Conservation (phyloP, 1,140 invertebrate species). For the Drosophila subpulchrella region DNA sequence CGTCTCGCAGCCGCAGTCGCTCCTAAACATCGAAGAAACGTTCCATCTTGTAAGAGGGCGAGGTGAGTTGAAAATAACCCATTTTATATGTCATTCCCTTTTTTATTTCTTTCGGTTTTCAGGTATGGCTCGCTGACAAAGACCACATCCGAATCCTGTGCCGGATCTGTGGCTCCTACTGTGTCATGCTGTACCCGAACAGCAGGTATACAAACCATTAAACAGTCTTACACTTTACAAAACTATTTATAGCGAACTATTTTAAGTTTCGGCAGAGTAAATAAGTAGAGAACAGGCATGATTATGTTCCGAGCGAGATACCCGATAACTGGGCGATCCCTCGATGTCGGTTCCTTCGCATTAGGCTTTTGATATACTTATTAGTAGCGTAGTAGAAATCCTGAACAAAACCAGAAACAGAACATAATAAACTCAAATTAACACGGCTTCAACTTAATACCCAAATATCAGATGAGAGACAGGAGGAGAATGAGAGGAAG, state of each 20-base stretch:
- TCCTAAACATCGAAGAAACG: slow-evolving; percentile 58
- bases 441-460: slow-evolving; percentile 26
- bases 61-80: slow-evolving; percentile 17
- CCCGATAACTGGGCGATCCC: neutral
- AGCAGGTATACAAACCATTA: slow-evolving; percentile 75
- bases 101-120: neutral
- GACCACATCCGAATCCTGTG: slow-evolving; percentile 21
- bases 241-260: slow-evolving; percentile 74
- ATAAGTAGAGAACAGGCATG: slow-evolving; percentile 46
- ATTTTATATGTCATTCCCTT: too few species aligned
- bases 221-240: slow-evolving; percentile 64
- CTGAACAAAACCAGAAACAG: slow-evolving; percentile 38
- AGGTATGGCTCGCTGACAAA: slow-evolving; percentile 55
- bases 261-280: slow-evolving; percentile 66
- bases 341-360: slow-evolving; percentile 33
- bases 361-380: slow-evolving; percentile 49
- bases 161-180: slow-evolving; percentile 33
- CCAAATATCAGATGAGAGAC: slow-evolving; percentile 16
- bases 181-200: slow-evolving; percentile 76
- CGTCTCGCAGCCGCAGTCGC: slow-evolving; percentile 76
- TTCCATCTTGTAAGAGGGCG: slow-evolving; percentile 55
- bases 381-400: slow-evolving; percentile 41
- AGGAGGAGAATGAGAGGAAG: slow-evolving; percentile 18
- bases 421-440: slow-evolving; percentile 49
- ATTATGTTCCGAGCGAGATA: slow-evolving; percentile 30